Conservation (phyloP, 1,140 invertebrate genomes). For the Heliconius congener region DNA sequence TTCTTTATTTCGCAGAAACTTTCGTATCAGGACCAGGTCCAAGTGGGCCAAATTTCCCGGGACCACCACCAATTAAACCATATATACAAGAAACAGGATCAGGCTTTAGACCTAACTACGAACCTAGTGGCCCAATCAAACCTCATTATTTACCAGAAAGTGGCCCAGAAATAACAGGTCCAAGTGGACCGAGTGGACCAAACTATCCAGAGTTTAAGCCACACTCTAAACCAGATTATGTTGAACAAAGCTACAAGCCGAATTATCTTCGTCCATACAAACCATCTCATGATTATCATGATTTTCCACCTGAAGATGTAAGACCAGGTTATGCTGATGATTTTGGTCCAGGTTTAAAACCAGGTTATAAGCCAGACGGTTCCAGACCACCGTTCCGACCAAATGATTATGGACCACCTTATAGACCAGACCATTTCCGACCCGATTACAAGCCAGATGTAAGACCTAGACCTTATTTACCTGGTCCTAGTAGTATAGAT, state of each 20-base stretch:
- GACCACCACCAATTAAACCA: constrained; percentile 28
- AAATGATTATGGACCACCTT: constrained; percentile 6
- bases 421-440: constrained; percentile 20
- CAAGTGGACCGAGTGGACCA: constrained; percentile 28
- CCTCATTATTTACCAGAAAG: constrained; percentile 39
- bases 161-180: constrained; percentile 38
- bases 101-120: constrained; percentile 45
- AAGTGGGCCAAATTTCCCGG: constrained; percentile 51
- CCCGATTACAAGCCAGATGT: constrained; percentile 29
- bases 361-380: constrained; percentile 18
- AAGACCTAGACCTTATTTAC: constrained; percentile 19
- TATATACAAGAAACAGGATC: constrained; percentile 29
- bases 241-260: constrained; percentile 39
- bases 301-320: constrained; percentile 2
- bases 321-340: constrained; percentile 26
- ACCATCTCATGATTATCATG: constrained; percentile 5
- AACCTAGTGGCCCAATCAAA: constrained; percentile 38
- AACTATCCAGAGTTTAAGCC: constrained; percentile 23
- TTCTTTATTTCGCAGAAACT: constrained; percentile 48
- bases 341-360: constrained; percentile 23
- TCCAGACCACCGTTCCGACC: constrained; percentile 28
- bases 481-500: constrained; percentile 25
- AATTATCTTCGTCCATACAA: constrained; percentile 31
- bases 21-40: constrained; percentile 56
- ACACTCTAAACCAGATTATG: constrained; percentile 13